Conservation (phyloP, 1,140 invertebrate species). For the Ooceraea biroi region DNA sequence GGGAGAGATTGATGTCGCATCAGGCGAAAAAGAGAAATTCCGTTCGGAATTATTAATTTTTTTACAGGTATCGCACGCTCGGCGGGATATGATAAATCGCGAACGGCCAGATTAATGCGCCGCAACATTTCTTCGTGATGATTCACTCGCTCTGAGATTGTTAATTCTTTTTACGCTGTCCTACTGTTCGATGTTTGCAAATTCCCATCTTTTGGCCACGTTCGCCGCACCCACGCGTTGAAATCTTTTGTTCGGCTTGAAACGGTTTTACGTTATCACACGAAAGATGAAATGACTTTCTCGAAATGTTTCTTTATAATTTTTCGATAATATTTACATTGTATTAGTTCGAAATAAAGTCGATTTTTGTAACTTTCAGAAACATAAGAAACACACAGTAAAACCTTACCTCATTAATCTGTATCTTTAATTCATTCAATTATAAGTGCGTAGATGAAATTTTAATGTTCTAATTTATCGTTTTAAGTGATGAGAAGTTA, state of each 20-base stretch:
- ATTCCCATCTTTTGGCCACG: background rate
- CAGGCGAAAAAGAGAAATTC: slow-evolving; percentile 26
- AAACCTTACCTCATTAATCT: background rate
- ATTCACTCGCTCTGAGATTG: slow-evolving; percentile 36
- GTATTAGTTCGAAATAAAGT: background rate
- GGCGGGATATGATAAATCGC: slow-evolving; percentile 47
- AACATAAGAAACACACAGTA: background rate
- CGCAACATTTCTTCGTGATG: slow-evolving; percentile 32
- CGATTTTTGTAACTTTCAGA: background rate
- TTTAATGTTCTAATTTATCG: background rate
- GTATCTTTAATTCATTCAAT: background rate
- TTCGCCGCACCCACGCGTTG: background rate
- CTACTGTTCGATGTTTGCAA: slow-evolving; percentile 9
- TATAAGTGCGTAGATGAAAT: slow-evolving; percentile 9
- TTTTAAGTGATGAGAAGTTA: background rate
- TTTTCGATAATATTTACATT: background rate
- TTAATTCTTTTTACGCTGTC: slow-evolving; percentile 40
- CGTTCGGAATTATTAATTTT: slow-evolving; percentile 56
- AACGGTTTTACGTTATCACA: background rate
- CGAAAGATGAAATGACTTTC: slow-evolving; percentile 25
- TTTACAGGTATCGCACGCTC: slow-evolving; percentile 39
- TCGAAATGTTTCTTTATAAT: background rate
- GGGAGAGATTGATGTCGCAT: slow-evolving; percentile 28
- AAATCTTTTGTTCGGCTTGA: slow-evolving; percentile 30
- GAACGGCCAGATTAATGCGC: slow-evolving; percentile 39